A percentile compares a stretch with the other conserved stretches of the same genome.
phyloP scores from a whole-genome alignment of 1,140 invertebrate genomes.

The Nilaparvata lugens region DNA sequence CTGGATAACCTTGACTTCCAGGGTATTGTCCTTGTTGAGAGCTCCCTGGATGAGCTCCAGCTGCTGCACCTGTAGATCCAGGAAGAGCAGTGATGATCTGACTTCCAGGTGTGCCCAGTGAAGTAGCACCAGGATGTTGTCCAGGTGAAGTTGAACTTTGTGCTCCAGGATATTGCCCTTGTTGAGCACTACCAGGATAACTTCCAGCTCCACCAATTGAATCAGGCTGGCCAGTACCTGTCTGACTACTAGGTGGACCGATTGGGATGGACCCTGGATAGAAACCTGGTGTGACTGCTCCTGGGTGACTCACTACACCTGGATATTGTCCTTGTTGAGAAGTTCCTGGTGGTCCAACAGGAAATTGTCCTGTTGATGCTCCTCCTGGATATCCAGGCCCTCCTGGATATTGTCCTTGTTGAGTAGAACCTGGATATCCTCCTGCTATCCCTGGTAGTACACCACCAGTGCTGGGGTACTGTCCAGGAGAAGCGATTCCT shows the following conservation, averaged over 20 bases:
- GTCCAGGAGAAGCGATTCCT: constrained; percentile 8
- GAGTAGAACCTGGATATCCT: too few relatives aligned
- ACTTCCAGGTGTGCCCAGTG: constrained; percentile 8
- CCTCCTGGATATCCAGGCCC: constrained; percentile 10
- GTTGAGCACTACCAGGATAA: not conserved
- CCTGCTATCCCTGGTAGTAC: constrained; percentile 1
- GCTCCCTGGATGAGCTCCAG: constrained; percentile 22
- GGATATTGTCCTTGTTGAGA: constrained; percentile 3
- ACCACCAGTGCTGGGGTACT: constrained; percentile 13
- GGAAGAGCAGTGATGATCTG: constrained; percentile 9
- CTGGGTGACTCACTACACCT: constrained; percentile 13
- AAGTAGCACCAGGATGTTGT: constrained; percentile 3
- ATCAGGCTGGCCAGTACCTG: not conserved
- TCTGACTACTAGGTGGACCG: constrained; percentile 12
- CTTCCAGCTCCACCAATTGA: constrained; percentile 14
- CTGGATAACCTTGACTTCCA: constrained; percentile 12
- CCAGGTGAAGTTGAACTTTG: not conserved
- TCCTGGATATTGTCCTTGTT: not conserved
- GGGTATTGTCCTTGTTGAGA: not conserved
- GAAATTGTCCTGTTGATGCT: constrained; percentile 1
- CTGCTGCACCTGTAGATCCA: constrained; percentile 10
- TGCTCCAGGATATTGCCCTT: constrained; percentile 7
- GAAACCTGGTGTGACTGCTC: constrained; percentile 14
- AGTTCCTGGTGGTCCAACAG: constrained; percentile 13
- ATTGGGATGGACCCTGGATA: constrained; percentile 12